Evolutionary conservation across 2,888 invertebrate genomes (phyloP).

Genomic region (Cetonia aurata): DNA sequence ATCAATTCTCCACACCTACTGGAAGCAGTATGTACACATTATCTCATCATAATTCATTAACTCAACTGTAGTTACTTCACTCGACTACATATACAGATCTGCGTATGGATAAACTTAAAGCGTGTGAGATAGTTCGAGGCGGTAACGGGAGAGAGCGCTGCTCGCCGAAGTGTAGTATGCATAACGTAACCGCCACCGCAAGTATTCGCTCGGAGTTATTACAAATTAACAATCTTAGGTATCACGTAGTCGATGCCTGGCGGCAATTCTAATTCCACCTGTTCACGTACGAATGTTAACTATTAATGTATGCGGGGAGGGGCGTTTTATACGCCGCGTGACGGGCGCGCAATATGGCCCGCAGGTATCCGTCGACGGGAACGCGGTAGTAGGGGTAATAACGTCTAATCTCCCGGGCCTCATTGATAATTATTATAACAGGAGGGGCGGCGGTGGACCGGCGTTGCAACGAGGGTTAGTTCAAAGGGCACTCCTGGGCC

Average conservation of each 20-base stretch:
- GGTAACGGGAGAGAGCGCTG: conserved; percentile 2
- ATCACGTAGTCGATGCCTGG: conserved; percentile 40
- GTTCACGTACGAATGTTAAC: conserved; percentile 44
- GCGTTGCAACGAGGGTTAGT: conserved; percentile 57
- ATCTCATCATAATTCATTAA: background rate
- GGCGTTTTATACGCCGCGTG: conserved; percentile 50
- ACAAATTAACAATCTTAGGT: conserved; percentile 43
- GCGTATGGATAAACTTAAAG: too few relatives aligned
- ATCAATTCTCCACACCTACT: background rate
- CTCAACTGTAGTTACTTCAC: conserved; percentile 6
- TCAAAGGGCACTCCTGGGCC: conserved; percentile 63
- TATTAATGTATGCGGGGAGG: conserved; percentile 50
- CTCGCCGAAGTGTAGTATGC: conserved; percentile 20
- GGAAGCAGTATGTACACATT: background rate
- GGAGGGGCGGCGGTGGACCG: conserved; percentile 57
- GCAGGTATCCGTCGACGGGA: conserved; percentile 51
- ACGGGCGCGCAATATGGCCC: conserved; percentile 51
- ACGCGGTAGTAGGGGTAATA: conserved; percentile 59
- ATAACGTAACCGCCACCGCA: conserved; percentile 4
- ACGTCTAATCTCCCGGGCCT: conserved; percentile 63
- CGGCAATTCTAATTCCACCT: conserved; percentile 44
- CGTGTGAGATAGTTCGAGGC: too few relatives aligned
- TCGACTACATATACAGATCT: too few relatives aligned
- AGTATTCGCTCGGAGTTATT: conserved; percentile 30
- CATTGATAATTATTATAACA: conserved; percentile 68